Evolutionary conservation across 1,140 invertebrate genomes (phyloP).

Genomic region (Zophobas morio): DNA sequence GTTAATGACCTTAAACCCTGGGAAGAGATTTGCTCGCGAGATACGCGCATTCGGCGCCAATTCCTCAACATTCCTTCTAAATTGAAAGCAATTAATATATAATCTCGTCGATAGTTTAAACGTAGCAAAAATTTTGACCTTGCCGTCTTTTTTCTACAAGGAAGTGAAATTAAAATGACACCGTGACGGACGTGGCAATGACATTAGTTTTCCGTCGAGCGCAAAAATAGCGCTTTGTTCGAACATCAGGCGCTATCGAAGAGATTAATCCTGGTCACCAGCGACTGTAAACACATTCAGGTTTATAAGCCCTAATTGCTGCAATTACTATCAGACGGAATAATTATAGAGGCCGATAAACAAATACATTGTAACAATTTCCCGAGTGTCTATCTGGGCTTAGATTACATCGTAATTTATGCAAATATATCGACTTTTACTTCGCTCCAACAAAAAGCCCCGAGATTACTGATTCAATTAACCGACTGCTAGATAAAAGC

Average conservation of each 20-base stretch:
- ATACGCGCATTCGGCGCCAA: background rate
- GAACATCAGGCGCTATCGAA: background rate
- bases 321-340: slow-evolving; percentile 21
- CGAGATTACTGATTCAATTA: slow-evolving; percentile 1
- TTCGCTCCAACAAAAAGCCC: slow-evolving; percentile 6
- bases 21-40: background rate
- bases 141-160: background rate
- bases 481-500: background rate
- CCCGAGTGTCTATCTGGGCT: slow-evolving; percentile 9
- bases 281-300: slow-evolving; percentile 11
- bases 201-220: no score
- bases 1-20: slow-evolving; percentile 17
- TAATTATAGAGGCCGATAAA: slow-evolving; percentile 17
- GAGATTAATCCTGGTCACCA: background rate
- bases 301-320: slow-evolving; percentile 16
- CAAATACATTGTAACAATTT: slow-evolving; percentile 31
- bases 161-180: no score
- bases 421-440: slow-evolving; percentile 10
- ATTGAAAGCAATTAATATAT: slow-evolving; percentile 2
- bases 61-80: background rate
- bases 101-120: background rate
- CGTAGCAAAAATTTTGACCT: background rate
- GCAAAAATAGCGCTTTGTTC: no score
- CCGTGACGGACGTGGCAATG: no score
- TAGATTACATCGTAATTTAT: slow-evolving; percentile 16